Evolutionary conservation across 1,140 invertebrate genomes (phyloP), one percentile per base, ranked within the genome.

Genomic region (Andrena cerasifolii): DNA sequence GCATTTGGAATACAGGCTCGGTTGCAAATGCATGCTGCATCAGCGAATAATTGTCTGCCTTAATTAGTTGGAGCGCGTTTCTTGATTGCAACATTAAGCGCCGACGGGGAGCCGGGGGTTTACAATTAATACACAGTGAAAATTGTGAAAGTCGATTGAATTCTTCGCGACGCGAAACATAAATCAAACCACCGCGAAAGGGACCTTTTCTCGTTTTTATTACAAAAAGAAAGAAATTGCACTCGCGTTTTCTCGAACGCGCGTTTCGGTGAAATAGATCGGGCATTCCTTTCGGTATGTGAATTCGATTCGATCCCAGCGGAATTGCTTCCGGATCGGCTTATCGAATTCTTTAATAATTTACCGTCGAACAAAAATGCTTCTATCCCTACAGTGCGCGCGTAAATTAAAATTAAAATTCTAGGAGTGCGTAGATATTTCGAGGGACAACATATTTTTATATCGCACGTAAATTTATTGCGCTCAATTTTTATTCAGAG

Each of bases 21-120:
- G 33, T 56, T 56, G 24, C 18, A 7, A 56, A n/a, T 4, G 8
- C 40, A 40, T 26, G n/a, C 5, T 3, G 28, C 31, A 5, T 14
- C 49, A 18, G 16, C 51, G 33, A 40, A 40, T 56, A 68, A 68
- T 56, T 56, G 10, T 56, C n/a, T 10, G 66, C 24, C 31, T 68
- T 36, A 68, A 68, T 68, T 68, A 68, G 24, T 26, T 54, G 40
- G 40, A 56, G 49, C 18, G 21, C 3, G 16, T 56, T 68, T 26
- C 47, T 56, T n/a, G 33, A 56, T 40, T 68, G 26, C 49, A 36
- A 40, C 18, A 7, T 40, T 40, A 16, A 54, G 28, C 33, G 3
- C 33, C 12, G 16, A 16, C 10, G 2, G 21, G 4, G 16, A 21
- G 28, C 36, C 0, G 18, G 21, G 12, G 14, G 24, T 67, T 10